Conservation (phyloP, 2,113 vertebrate species). For the Leptobrachium leishanense region DNA sequence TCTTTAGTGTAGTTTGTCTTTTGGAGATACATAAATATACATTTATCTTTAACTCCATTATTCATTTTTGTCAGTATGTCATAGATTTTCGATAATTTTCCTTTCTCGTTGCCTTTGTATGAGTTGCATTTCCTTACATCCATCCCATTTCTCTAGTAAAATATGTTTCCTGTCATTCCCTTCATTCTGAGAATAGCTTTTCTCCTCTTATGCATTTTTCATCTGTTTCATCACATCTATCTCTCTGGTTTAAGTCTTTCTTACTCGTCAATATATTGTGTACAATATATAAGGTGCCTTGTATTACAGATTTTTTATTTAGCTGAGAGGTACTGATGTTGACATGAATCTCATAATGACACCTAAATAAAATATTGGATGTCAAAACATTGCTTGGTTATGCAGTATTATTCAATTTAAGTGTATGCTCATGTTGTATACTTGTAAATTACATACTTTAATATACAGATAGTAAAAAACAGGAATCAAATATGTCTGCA, state of each 20-base stretch:
- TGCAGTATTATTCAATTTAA: not conserved
- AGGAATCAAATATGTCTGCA: not conserved
- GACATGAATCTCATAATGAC: not conserved
- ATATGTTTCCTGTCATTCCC: not conserved
- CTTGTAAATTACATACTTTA: slow-evolving; percentile 6
- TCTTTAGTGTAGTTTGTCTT: not conserved
- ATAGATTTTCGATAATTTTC: slow-evolving; percentile 7
- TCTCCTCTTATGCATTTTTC: not conserved
- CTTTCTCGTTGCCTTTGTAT: not conserved
- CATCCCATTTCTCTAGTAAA: slow-evolving; percentile 14
- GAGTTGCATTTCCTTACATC: slow-evolving; percentile 6
- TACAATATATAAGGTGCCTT: not conserved
- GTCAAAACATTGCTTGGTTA: slow-evolving; percentile 5
- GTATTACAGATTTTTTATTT: slow-evolving; percentile 9
- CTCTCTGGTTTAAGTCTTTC: not conserved
- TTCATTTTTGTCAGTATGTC: not conserved
- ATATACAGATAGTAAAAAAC: not conserved
- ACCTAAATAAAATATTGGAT: not conserved
- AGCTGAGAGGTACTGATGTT: not conserved
- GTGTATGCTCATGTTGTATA: not conserved
- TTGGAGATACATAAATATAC: too few species aligned
- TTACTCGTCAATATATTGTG: not conserved
- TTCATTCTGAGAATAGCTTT: not conserved
- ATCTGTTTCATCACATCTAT: not conserved
- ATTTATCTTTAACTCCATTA: not conserved